Percentiles rank a stretch among this genome's conserved stretches.
phyloP scores from a whole-genome alignment of 2,888 invertebrate species.

The Saturnia pavonia region DNA sequence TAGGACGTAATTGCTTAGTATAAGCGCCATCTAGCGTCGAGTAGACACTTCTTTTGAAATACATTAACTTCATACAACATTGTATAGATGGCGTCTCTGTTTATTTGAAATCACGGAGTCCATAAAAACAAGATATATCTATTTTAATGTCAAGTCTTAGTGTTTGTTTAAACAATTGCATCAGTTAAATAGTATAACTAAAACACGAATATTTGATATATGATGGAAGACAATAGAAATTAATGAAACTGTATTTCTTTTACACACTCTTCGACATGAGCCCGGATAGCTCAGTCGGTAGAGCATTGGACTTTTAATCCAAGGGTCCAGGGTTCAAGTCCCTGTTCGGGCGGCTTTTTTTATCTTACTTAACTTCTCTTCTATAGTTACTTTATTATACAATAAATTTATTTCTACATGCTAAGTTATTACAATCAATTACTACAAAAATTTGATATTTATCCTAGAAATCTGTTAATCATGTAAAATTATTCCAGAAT shows the following conservation, averaged over 20 bases:
- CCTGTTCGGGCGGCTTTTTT: slow-evolving; percentile 76
- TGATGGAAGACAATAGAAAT: not conserved
- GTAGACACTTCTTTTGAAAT: slow-evolving; percentile 40
- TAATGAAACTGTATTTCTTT: not conserved
- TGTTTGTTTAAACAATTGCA: too few relatives aligned
- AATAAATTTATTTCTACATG: not conserved
- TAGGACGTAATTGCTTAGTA: not conserved
- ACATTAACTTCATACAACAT: not conserved
- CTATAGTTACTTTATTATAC: not conserved
- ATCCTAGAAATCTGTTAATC: not conserved
- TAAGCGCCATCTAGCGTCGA: slow-evolving; percentile 65
- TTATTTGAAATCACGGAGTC: too few relatives aligned
- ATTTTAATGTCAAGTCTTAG: too few relatives aligned
- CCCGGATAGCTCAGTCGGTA: slow-evolving; percentile 83
- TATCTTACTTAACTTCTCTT: slow-evolving; percentile 5
- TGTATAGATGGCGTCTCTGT: not conserved
- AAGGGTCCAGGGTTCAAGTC: slow-evolving; percentile 83
- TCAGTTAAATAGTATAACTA: too few relatives aligned
- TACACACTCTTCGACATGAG: slow-evolving; percentile 35
- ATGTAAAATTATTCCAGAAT: not conserved
- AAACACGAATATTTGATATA: too few relatives aligned
- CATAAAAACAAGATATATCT: too few relatives aligned
- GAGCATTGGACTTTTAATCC: slow-evolving; percentile 83
- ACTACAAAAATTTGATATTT: not conserved
- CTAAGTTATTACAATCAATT: not conserved